A percentile compares a stretch with the other conserved stretches of the same genome.
Evolutionary conservation across 2,888 invertebrate species (phyloP).

Genomic region (Therioaphis trifolii): DNA sequence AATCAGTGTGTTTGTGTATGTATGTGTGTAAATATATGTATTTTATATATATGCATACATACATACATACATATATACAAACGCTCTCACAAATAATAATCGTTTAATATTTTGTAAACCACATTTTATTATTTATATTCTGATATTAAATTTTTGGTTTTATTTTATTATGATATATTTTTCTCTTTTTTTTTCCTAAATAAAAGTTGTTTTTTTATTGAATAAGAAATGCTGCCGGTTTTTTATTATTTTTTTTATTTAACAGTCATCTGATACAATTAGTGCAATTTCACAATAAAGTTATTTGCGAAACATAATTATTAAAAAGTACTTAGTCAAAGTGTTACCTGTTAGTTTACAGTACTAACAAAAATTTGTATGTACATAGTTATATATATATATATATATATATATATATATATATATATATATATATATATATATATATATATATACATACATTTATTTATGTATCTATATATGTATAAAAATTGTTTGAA

Average conservation of each 20-base stretch:
- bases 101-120: constrained; percentile 39
- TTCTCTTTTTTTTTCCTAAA: constrained; percentile 31
- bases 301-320: constrained; percentile 34
- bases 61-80: too few species aligned
- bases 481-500: constrained; percentile 55
- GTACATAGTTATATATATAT: constrained; percentile 18
- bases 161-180: constrained; percentile 52
- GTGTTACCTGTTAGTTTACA: constrained; percentile 62
- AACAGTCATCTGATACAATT: constrained; percentile 44
- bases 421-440: constrained; percentile 40
- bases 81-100: too few species aligned
- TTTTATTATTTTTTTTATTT: constrained; percentile 35
- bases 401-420: constrained; percentile 20
- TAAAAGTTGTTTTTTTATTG: background rate
- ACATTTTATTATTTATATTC: constrained; percentile 61
- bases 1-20: too few species aligned
- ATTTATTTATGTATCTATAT: constrained; percentile 41
- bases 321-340: constrained; percentile 62
- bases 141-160: constrained; percentile 61
- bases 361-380: constrained; percentile 59
- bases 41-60: too few species aligned
- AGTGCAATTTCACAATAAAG: constrained; percentile 59
- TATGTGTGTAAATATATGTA: too few species aligned
- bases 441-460: constrained; percentile 34
- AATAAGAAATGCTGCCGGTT: constrained; percentile 48